Base-by-base conservation (phyloP, 2,888 invertebrate genomes). In the Polyommatus iphigenia region DNA sequence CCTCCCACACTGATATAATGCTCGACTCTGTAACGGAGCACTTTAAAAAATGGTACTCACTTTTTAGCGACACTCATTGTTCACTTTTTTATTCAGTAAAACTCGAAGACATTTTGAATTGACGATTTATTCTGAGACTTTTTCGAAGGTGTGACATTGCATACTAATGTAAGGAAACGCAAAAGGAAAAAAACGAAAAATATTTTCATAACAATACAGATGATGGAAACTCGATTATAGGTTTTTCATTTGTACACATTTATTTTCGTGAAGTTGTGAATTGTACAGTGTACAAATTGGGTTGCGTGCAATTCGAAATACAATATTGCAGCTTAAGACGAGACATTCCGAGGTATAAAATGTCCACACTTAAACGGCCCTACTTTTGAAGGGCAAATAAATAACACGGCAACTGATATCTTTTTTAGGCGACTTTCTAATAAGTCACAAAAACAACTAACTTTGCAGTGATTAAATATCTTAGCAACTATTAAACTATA, bases 171-270 rank as follows among this genome's bases (percentile, higher is more conserved):
- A 67, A 67, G 67, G 29, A 67, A 67, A 15, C 18, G 15, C 15
- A 2, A 67, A 54, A 15, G 18, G 18, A 29, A 32, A 24, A 24
- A 67, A 67, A 67, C 67, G 67, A 32, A 67, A 29, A 67, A 67
- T 0, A 32, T 67, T 67, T 67, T 67, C 18, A 67, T 67, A 67
- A 32, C 67, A 67, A 67, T 32, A 67, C 67, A 67, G 67, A 67
- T 67, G 29, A 67, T 67, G 67, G 29, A 29, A 15, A 67, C 67
- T 67, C 32, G 67, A 32, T 67, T 67, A 67, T 32, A 67, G 67
- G 67, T 67, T 67, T 67, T 67, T 67, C 67, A 67, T 67, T 67
- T 67, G 29, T 67, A 32, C 18, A 67, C 62, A 62, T 62, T 62
- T 62, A 62, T 67, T 67, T 67, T 67, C 6, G 32, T 29, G 5